These are phyloP conservation scores for Xestia rhomboidea DNA, from an alignment of 2,888 invertebrate genomes.

Conservation along the genomic window DNA sequence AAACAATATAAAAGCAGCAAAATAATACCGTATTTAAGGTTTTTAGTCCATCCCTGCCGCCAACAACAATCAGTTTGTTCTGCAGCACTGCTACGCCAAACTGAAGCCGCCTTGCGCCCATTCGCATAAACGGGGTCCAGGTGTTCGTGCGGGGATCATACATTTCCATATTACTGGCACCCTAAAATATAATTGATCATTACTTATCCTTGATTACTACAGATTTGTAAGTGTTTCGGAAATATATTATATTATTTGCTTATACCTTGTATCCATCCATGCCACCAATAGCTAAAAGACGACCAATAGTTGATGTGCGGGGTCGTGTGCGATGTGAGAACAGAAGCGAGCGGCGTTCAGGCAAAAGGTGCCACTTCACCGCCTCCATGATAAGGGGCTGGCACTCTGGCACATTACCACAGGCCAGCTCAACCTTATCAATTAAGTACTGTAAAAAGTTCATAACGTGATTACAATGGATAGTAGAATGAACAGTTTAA, in stretches of 20 bases:
- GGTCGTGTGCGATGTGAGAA: conserved; percentile 96
- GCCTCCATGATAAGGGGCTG: conserved; percentile 98
- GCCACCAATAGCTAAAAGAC: conserved; percentile 96
- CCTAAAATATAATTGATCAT: conserved; percentile 81
- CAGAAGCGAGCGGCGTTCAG: conserved; percentile 95
- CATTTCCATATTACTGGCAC: conserved; percentile 97
- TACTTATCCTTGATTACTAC: neutral
- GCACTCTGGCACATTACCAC: conserved; percentile 93
- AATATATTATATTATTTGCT: neutral
- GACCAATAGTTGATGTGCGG: conserved; percentile 97
- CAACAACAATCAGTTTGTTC: conserved; percentile 96
- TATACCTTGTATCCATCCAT: conserved; percentile 96
- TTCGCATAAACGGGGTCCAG: conserved; percentile 94
- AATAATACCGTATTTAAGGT: conserved; percentile 95
- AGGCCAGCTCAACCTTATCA: conserved; percentile 94
- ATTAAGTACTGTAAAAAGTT: conserved; percentile 93
- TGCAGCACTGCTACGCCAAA: conserved; percentile 97
- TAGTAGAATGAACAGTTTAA: neutral
- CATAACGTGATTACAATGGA: neutral
- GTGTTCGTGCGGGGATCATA: conserved; percentile 95
- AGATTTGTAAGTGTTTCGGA: neutral
- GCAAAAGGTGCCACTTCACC: conserved; percentile 97
- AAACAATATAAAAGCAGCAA: neutral
- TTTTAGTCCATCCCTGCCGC: conserved; percentile 97
- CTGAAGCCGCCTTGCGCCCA: conserved; percentile 95